These are phyloP conservation scores for Beris morrisii DNA, from an alignment of 2,888 invertebrate species.

Conservation along the genomic window DNA sequence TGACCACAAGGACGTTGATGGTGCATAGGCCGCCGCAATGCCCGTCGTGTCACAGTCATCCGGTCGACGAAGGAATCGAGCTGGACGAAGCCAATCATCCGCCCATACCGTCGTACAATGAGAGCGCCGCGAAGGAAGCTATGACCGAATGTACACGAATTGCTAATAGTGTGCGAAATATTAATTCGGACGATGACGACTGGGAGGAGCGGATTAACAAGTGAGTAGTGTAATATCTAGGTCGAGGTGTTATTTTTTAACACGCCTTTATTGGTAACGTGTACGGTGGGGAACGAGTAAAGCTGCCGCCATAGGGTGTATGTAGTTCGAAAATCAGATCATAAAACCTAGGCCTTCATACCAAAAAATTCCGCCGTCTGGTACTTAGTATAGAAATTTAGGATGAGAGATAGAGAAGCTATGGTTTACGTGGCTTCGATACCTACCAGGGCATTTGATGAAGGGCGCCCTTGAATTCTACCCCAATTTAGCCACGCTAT, in stretches of 20 bases:
- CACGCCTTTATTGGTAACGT: conserved; percentile 6
- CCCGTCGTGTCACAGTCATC: conserved; percentile 53
- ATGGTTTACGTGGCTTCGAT: too few species aligned
- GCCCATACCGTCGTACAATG: conserved; percentile 61
- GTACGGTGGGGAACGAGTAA: neutral
- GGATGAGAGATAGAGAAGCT: too few species aligned
- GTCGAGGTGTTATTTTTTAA: conserved; percentile 11
- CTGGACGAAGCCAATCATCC: conserved; percentile 55
- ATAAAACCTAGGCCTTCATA: too few species aligned
- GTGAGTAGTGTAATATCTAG: conserved; percentile 49
- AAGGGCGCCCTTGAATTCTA: too few species aligned
- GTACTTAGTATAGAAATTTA: too few species aligned
- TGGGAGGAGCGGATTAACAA: conserved; percentile 72
- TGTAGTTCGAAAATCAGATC: too few species aligned
- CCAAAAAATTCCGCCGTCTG: too few species aligned
- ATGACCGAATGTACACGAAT: conserved; percentile 74
- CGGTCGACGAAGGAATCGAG: conserved; percentile 56
- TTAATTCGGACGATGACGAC: conserved; percentile 60
- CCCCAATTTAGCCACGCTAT: too few species aligned
- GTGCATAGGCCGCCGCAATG: conserved; percentile 54
- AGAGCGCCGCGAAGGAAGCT: conserved; percentile 61
- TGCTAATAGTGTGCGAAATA: conserved; percentile 63
- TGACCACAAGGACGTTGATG: conserved; percentile 50
- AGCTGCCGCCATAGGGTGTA: too few species aligned
- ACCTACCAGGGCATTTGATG: too few species aligned